These are phyloP conservation scores for Mesorhabditis sp. DNA, from an alignment of 2,888 invertebrate genomes.

Conservation along the genomic window DNA sequence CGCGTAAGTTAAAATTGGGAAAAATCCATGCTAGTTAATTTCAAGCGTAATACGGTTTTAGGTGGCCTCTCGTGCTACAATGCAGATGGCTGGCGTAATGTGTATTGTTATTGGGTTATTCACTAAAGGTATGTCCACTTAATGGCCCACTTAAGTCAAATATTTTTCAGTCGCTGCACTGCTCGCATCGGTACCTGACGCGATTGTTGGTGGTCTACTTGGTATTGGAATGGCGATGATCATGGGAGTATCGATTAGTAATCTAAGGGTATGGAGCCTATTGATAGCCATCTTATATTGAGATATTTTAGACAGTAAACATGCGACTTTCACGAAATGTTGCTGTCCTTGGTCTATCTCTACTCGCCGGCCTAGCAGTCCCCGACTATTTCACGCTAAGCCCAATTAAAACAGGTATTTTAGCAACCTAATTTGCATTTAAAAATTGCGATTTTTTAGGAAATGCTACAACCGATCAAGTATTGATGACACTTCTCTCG, in stretches of 20 bases:
- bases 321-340: conserved; percentile 33
- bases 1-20: conserved; percentile 12
- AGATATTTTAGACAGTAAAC: conserved; percentile 25
- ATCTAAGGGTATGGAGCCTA: conserved; percentile 28
- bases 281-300: background rate
- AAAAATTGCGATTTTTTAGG: conserved; percentile 10
- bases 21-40: no score
- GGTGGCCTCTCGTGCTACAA: conserved; percentile 45
- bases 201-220: conserved; percentile 45
- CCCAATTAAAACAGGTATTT: conserved; percentile 22
- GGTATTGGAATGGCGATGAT: conserved; percentile 49
- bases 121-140: conserved; percentile 27
- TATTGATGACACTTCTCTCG: conserved; percentile 36
- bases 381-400: conserved; percentile 33
- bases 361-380: conserved; percentile 36
- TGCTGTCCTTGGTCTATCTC: conserved; percentile 41
- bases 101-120: conserved; percentile 42
- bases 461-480: conserved; percentile 28
- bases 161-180: conserved; percentile 29
- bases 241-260: conserved; percentile 36
- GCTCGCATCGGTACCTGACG: conserved; percentile 44
- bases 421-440: background rate
- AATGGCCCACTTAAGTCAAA: background rate
- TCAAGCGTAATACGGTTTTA: conserved; percentile 8
- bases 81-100: conserved; percentile 44